These are phyloP conservation scores for Diachrysia chrysitis DNA, from an alignment of 2,888 invertebrate species.

Conservation along the genomic window DNA sequence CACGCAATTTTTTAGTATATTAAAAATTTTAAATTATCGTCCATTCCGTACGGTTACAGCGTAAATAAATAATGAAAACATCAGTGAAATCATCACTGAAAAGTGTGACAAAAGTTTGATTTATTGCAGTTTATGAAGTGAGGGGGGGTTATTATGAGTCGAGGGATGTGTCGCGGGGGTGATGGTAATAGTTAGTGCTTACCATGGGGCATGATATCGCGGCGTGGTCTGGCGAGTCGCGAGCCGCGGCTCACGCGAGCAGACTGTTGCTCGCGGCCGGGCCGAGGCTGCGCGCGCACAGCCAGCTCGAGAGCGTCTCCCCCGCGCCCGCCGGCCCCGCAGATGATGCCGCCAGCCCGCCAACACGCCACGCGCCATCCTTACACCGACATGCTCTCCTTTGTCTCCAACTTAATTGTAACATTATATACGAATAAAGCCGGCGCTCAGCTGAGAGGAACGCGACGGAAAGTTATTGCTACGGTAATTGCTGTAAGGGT, in stretches of 20 bases:
- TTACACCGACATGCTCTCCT: conserved; percentile 73
- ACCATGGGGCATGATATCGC: conserved; percentile 84
- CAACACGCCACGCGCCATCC: conserved; percentile 67
- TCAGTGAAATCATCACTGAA: conserved; percentile 77
- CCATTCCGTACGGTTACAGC: conserved; percentile 60
- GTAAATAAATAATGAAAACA: conserved; percentile 83
- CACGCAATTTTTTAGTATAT: conserved; percentile 36
- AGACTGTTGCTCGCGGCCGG: conserved; percentile 87
- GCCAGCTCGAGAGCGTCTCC: conserved; percentile 60
- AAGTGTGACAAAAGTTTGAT: conserved; percentile 58
- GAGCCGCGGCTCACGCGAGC: conserved; percentile 83
- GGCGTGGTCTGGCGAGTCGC: conserved; percentile 73
- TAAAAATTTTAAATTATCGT: conserved; percentile 64
- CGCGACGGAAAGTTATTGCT: conserved; percentile 52
- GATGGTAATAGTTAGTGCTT: conserved; percentile 73
- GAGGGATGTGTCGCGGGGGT: conserved; percentile 58
- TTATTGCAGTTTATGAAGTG: conserved; percentile 31
- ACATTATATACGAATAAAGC: conserved; percentile 65
- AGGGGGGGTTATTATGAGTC: conserved; percentile 32
- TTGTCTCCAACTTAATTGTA: conserved; percentile 78
- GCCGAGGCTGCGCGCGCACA: conserved; percentile 80
- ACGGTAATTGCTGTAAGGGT: conserved; percentile 46
- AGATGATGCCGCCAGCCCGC: conserved; percentile 64
- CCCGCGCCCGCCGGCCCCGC: conserved; percentile 60
- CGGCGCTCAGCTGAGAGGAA: conserved; percentile 51